These are phyloP conservation scores for Andrena hattorfiana DNA, from an alignment of 2,888 invertebrate species.

Conservation along the genomic window DNA sequence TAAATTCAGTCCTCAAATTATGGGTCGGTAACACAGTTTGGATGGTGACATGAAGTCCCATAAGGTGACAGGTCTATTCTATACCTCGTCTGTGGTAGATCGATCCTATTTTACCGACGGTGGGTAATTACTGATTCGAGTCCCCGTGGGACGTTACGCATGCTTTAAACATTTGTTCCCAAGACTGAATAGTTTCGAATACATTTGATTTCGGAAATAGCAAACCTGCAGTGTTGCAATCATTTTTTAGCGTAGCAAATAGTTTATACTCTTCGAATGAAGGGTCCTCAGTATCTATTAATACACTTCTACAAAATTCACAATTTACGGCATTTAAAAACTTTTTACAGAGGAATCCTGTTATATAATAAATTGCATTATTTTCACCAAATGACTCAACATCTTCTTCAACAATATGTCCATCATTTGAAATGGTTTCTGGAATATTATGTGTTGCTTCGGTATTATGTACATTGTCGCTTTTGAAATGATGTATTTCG, in stretches of 20 bases:
- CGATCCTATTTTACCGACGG: no score
- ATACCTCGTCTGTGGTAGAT: no score
- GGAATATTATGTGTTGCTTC: no score
- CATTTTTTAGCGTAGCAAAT: neutral
- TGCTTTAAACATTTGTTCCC: neutral
- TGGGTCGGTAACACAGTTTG: no score
- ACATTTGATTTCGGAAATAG: neutral
- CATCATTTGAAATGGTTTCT: no score
- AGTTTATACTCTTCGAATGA: neutral
- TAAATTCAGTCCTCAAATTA: no score
- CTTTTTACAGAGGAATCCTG: neutral
- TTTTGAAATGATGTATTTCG: neutral
- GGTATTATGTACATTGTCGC: neutral
- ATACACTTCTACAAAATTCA: neutral
- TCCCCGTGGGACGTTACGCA: no score
- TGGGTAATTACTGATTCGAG: no score
- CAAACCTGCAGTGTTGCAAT: neutral
- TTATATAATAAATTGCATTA: conserved; percentile 4
- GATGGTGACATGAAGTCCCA: no score
- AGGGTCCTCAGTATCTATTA: neutral
- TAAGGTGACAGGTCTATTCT: no score
- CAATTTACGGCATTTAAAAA: neutral
- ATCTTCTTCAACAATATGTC: neutral
- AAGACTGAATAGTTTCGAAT: neutral
- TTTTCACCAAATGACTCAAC: neutral